Percentiles rank a stretch among this genome's conserved stretches.
phyloP scores from a whole-genome alignment of 30 jellyfish, hydroid and myxozoan species.

The Clytia hemisphaerica region DNA sequence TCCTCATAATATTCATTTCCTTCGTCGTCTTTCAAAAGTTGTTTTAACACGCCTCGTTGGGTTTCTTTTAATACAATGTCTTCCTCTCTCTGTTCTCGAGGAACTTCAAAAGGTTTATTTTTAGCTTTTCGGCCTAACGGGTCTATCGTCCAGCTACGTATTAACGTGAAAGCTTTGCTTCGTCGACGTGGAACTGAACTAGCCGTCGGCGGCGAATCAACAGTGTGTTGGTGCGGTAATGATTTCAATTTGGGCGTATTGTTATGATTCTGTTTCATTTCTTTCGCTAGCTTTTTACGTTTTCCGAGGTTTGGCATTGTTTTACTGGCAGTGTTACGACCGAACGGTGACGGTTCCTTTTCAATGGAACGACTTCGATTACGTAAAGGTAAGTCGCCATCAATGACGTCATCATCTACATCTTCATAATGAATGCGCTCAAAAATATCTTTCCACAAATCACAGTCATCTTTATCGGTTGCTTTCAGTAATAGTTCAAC shows the following conservation, averaged over 20 bases:
- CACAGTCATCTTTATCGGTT: slow-evolving; percentile 12
- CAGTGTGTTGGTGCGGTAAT: background rate
- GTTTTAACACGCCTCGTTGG: slow-evolving; percentile 49
- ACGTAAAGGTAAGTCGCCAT: background rate
- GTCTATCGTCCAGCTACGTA: slow-evolving; percentile 46
- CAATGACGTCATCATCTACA: background rate
- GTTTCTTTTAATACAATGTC: slow-evolving; percentile 63
- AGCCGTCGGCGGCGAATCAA: background rate
- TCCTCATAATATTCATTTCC: slow-evolving; percentile 25
- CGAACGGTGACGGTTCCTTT: no score
- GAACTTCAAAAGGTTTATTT: slow-evolving; percentile 25
- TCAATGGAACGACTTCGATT: slow-evolving; percentile 3
- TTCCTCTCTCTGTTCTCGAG: slow-evolving; percentile 35
- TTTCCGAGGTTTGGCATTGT: slow-evolving; percentile 25
- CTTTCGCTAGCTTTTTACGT: slow-evolving; percentile 24
- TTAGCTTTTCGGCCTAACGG: slow-evolving; percentile 34
- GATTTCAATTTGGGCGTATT: slow-evolving; percentile 10
- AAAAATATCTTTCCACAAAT: slow-evolving; percentile 9
- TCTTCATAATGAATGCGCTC: slow-evolving; percentile 28
- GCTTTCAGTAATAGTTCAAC: slow-evolving; percentile 11
- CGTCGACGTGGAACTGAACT: background rate
- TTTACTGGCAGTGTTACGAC: no score
- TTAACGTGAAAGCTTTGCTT: slow-evolving; percentile 19
- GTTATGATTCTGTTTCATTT: background rate
- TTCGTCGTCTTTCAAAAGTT: slow-evolving; percentile 26